phyloP scores from a whole-genome alignment of 2,888 invertebrate species.

The Cephalotes varians region DNA sequence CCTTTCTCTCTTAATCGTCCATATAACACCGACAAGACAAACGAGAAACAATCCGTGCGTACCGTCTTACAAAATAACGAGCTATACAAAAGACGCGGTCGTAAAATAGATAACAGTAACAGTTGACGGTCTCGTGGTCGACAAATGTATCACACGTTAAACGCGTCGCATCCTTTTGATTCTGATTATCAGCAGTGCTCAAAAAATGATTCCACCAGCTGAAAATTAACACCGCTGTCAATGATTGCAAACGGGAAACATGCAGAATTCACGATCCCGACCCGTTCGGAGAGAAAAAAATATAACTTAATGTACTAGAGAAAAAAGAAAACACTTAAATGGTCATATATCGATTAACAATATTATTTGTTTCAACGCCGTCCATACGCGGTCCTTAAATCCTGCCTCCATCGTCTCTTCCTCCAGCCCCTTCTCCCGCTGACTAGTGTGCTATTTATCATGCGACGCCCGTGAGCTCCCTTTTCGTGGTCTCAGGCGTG shows the following conservation, averaged over 20 bases:
- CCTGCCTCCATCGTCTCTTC: constrained; percentile 47
- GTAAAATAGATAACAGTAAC: constrained; percentile 28
- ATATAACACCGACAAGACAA: constrained; percentile 2
- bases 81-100: background rate
- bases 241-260: background rate
- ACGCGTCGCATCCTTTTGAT: constrained; percentile 30
- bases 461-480: constrained; percentile 69
- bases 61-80: constrained; percentile 24
- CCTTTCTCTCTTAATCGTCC: background rate
- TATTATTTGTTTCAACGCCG: constrained; percentile 60
- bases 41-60: constrained; percentile 21
- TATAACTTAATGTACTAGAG: background rate
- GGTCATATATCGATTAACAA: constrained; percentile 62
- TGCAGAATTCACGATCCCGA: constrained; percentile 25
- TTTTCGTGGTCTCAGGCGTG: constrained; percentile 69
- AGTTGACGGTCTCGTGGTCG: background rate
- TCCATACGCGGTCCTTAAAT: constrained; percentile 56
- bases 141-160: constrained; percentile 4
- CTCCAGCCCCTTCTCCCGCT: constrained; percentile 42
- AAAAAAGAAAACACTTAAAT: constrained; percentile 52
- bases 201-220: background rate
- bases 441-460: constrained; percentile 74
- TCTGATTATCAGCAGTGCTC: constrained; percentile 14
- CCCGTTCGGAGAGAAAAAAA: background rate
- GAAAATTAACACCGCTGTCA: background rate